Evolutionary conservation across 1,140 invertebrate genomes (phyloP).

Genomic region (Dryas iulia): DNA sequence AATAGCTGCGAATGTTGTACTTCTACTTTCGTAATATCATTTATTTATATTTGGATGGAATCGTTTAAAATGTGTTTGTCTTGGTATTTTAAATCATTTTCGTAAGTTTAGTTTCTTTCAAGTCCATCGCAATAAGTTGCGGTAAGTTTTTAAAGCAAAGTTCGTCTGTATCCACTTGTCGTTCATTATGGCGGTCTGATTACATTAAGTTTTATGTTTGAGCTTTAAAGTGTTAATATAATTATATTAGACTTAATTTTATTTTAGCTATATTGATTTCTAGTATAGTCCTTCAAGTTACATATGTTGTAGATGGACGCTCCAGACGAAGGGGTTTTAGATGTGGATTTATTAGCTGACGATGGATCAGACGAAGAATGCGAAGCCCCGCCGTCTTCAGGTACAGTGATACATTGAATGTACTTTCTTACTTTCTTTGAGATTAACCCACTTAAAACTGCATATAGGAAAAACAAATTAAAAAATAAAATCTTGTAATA

Average conservation of each 20-base stretch:
- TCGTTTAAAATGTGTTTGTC: conserved; percentile 39
- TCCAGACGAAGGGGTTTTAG: conserved; percentile 71
- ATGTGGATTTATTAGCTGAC: conserved; percentile 73
- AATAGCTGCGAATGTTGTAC: conserved; percentile 46
- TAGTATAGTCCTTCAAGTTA: not conserved
- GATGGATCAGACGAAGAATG: conserved; percentile 77
- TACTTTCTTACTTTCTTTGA: not conserved
- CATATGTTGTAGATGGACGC: conserved; percentile 69
- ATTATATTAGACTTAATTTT: not conserved
- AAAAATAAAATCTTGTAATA: too few relatives aligned
- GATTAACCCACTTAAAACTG: not conserved
- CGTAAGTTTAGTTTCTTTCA: conserved; percentile 50
- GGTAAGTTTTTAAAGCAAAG: conserved; percentile 66
- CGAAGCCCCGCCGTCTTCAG: conserved; percentile 76
- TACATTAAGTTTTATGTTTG: conserved; percentile 49
- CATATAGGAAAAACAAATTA: not conserved
- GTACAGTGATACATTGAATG: conserved; percentile 34
- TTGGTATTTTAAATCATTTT: conserved; percentile 37
- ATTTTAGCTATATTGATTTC: not conserved
- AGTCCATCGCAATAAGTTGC: conserved; percentile 70
- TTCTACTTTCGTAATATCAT: conserved; percentile 39
- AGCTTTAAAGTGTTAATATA: conserved; percentile 5
- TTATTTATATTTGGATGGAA: conserved; percentile 31
- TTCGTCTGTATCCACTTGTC: conserved; percentile 60
- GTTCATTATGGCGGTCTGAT: conserved; percentile 78